Evolutionary conservation across 2,113 vertebrate species (phyloP).

Genomic region (Dipodomys merriami): DNA sequence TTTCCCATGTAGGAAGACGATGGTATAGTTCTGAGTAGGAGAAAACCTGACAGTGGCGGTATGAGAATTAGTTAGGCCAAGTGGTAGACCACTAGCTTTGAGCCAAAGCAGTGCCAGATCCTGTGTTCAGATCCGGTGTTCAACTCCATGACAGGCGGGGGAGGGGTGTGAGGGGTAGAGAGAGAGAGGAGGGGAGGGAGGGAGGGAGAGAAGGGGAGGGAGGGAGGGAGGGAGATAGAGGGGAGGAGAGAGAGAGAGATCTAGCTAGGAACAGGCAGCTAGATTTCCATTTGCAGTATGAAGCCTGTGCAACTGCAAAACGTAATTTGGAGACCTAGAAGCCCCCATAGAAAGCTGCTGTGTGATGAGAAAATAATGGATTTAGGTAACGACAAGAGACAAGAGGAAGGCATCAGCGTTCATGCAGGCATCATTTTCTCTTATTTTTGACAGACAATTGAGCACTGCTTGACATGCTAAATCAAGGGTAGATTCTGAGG

Average conservation of each 20-base stretch:
- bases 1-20: background rate
- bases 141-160: too few relatives aligned
- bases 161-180: too few relatives aligned
- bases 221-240: too few relatives aligned
- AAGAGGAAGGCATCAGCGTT: background rate
- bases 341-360: background rate
- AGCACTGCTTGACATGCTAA: slow-evolving; percentile 15
- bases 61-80: too few relatives aligned
- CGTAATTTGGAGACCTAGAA: background rate
- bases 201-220: too few relatives aligned
- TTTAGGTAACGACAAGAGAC: background rate
- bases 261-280: background rate
- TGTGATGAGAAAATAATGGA: background rate
- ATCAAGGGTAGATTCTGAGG: background rate
- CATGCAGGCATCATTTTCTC: background rate
- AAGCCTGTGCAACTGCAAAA: background rate
- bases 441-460: background rate
- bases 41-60: background rate
- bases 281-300: background rate
- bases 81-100: too few relatives aligned
- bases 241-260: too few relatives aligned
- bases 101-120: too few relatives aligned
- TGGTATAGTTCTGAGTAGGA: background rate
- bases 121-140: too few relatives aligned
- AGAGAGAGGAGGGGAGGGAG: too few relatives aligned